phyloP scores from a whole-genome alignment of 2,888 invertebrate genomes.

The Hemithea aestivaria region DNA sequence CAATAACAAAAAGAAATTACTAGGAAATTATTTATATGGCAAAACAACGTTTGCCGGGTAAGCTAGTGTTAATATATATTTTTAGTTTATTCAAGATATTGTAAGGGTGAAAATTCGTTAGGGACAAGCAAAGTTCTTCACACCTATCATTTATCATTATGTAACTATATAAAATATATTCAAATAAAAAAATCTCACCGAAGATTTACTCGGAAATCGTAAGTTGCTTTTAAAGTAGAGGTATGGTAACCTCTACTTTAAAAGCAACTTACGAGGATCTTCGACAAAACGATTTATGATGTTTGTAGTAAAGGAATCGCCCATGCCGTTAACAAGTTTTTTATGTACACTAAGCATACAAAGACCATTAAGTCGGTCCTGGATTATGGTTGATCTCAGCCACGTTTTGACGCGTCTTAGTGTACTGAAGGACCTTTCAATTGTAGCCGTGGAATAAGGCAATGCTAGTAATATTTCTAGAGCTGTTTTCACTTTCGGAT shows the following conservation, averaged over 20 bases:
- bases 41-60: no score
- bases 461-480: no score
- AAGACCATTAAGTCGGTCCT: slow-evolving; percentile 15
- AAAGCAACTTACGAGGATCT: slow-evolving; percentile 5
- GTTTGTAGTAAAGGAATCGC: slow-evolving; percentile 16
- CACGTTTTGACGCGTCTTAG: slow-evolving; percentile 19
- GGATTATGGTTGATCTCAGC: slow-evolving; percentile 12
- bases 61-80: slow-evolving; percentile 2
- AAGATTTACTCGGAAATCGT: no score
- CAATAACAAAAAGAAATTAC: no score
- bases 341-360: slow-evolving; percentile 4
- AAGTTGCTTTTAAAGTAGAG: no score
- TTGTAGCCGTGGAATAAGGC: slow-evolving; percentile 16
- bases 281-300: slow-evolving; percentile 5
- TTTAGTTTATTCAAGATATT: slow-evolving; percentile 1
- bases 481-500: slow-evolving; percentile 16
- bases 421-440: slow-evolving; percentile 17
- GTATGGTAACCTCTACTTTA: not conserved
- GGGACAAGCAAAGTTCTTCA: no score
- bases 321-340: slow-evolving; percentile 10
- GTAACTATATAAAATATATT: no score
- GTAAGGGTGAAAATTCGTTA: no score
- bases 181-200: no score
- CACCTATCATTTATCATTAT: no score
- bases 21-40: no score